A percentile compares a stretch with the other conserved stretches of the same genome.
Evolutionary conservation across 2,888 invertebrate genomes (phyloP).

Genomic region (Andrena camellia): DNA sequence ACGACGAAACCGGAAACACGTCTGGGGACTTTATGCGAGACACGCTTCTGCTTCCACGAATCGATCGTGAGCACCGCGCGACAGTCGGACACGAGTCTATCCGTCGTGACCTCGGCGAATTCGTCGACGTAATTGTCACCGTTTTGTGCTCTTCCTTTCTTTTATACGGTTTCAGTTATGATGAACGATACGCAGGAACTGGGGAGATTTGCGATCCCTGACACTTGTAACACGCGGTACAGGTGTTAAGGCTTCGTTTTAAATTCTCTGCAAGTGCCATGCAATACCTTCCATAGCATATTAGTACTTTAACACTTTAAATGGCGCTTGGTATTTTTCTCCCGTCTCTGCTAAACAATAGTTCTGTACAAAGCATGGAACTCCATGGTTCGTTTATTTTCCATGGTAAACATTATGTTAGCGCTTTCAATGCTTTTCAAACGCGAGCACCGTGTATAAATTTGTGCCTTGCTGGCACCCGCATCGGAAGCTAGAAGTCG

Average conservation of each 20-base stretch:
- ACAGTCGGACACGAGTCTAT: constrained; percentile 34
- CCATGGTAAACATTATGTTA: too few relatives aligned
- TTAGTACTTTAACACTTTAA: too few relatives aligned
- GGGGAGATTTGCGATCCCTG: constrained; percentile 5
- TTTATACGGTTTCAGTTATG: neutral
- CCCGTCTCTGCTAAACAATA: too few relatives aligned
- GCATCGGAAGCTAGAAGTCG: too few relatives aligned
- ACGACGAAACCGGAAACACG: constrained; percentile 67
- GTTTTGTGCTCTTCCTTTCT: neutral
- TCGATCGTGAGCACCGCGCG: constrained; percentile 50
- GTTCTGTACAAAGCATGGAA: too few relatives aligned
- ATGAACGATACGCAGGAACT: neutral
- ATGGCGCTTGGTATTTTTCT: too few relatives aligned
- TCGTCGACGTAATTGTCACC: constrained; percentile 25
- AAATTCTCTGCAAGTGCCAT: neutral
- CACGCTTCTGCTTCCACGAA: constrained; percentile 63
- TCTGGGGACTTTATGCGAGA: constrained; percentile 60
- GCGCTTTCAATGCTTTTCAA: too few relatives aligned
- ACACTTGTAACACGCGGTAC: neutral
- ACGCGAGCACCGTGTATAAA: too few relatives aligned
- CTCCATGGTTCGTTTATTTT: too few relatives aligned
- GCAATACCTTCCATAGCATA: neutral
- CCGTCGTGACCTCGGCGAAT: constrained; percentile 32
- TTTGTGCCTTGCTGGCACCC: too few relatives aligned
- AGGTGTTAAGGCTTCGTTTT: constrained; percentile 1